Evolutionary conservation across 2,113 vertebrate species (phyloP).

Genomic region (Ciconia boyciana): DNA sequence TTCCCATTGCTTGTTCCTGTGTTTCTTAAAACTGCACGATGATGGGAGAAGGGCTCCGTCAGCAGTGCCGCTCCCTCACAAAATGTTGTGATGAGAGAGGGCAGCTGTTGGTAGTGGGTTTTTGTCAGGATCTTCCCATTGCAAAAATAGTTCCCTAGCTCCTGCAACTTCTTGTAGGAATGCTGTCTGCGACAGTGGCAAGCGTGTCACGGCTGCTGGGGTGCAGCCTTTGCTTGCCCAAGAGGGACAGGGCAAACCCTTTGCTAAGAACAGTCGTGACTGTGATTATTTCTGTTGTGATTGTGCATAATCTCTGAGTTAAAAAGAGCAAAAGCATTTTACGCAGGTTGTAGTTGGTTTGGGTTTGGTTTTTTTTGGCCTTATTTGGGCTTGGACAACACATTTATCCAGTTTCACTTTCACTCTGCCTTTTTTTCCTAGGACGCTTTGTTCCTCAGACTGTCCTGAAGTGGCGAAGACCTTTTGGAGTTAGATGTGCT

Average conservation of each 20-base stretch:
- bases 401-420: not conserved
- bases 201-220: not conserved
- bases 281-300: not conserved
- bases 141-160: not conserved
- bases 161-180: not conserved
- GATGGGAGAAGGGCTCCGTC: not conserved
- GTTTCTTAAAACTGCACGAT: fast-evolving
- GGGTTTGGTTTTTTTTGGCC: not conserved
- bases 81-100: not conserved
- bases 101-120: not conserved
- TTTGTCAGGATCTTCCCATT: not conserved
- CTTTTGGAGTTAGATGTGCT: not conserved
- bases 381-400: not conserved
- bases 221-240: not conserved
- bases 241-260: not conserved
- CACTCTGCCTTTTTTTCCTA: not conserved
- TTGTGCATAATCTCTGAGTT: not conserved
- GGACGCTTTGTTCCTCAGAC: not conserved
- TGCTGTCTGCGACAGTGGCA: not conserved
- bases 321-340: not conserved
- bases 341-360: no score
- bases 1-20: no score
- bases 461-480: not conserved
- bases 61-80: not conserved
- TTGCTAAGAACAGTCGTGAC: not conserved